Conservation (phyloP, 2,797 vertebrate species). For the Rhinella marina region DNA sequence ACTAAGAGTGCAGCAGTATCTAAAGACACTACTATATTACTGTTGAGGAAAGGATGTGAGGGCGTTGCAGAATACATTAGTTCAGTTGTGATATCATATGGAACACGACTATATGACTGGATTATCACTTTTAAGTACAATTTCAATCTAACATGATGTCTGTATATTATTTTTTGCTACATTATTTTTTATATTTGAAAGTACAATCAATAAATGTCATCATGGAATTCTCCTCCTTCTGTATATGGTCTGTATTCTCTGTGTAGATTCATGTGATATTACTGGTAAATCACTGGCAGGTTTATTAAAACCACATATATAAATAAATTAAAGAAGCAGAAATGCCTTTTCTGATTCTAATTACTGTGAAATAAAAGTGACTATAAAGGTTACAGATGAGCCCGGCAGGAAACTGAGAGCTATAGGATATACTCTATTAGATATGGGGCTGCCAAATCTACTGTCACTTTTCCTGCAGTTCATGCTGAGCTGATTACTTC, state of each 20-base stretch:
- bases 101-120: too few relatives aligned
- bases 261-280: neutral
- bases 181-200: neutral
- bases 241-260: neutral
- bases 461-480: constrained; percentile 46
- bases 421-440: constrained; percentile 48
- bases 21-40: too few relatives aligned
- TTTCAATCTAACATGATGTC: neutral
- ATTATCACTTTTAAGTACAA: too few relatives aligned
- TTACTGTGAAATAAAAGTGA: constrained; percentile 19
- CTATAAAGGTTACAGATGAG: constrained; percentile 41
- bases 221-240: neutral
- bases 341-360: constrained; percentile 49
- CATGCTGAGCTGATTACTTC: constrained; percentile 57
- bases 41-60: too few relatives aligned
- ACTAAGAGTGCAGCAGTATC: too few relatives aligned
- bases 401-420: constrained; percentile 37
- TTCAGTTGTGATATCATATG: too few relatives aligned
- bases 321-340: constrained; percentile 39
- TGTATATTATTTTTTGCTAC: neutral
- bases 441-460: constrained; percentile 56
- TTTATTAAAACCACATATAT: constrained; percentile 36
- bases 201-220: neutral
- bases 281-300: constrained; percentile 14
- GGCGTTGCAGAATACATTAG: too few relatives aligned